Percentiles rank a stretch among this genome's conserved stretches.
phyloP scores from a whole-genome alignment of 2,888 invertebrate genomes.

The Melolontha melolontha region DNA sequence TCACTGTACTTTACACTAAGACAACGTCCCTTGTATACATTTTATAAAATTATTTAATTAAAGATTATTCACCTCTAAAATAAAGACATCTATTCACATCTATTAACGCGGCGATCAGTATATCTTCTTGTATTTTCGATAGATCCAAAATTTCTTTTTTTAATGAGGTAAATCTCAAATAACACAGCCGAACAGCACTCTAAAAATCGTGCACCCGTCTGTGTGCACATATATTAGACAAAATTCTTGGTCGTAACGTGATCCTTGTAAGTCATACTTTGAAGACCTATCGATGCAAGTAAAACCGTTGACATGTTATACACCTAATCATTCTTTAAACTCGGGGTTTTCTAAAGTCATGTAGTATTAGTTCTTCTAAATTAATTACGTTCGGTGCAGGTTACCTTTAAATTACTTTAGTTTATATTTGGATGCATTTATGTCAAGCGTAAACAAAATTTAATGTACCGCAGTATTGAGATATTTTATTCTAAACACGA shows the following conservation, averaged over 20 bases:
- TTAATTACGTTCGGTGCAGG: conserved; percentile 9
- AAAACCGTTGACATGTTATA: conserved; percentile 36
- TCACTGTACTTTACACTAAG: too few species aligned
- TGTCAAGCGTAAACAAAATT: conserved; percentile 29
- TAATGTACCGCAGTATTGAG: conserved; percentile 23
- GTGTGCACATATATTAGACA: conserved; percentile 20
- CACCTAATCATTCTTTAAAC: conserved; percentile 25
- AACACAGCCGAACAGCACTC: conserved; percentile 4
- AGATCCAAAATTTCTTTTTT: not conserved
- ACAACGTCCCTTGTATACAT: too few species aligned
- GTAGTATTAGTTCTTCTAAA: conserved; percentile 22
- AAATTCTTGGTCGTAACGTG: conserved; percentile 24
- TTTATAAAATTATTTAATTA: too few species aligned
- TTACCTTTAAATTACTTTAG: conserved; percentile 26
- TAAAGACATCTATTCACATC: too few species aligned
- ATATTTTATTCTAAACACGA: conserved; percentile 29
- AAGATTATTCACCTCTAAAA: too few species aligned
- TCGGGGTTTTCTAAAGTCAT: conserved; percentile 7
- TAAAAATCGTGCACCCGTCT: conserved; percentile 11
- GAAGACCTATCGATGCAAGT: conserved; percentile 27
- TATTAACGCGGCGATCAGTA: too few species aligned
- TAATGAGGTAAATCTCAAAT: conserved; percentile 14
- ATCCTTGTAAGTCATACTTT: conserved; percentile 25
- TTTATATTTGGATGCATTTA: conserved; percentile 27
- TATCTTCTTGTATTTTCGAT: not conserved